A percentile compares a stretch with the other conserved stretches of the same genome.
These are phyloP conservation scores for Epinephelus moara DNA, from an alignment of 2,113 vertebrate species.

Conservation along the genomic window DNA sequence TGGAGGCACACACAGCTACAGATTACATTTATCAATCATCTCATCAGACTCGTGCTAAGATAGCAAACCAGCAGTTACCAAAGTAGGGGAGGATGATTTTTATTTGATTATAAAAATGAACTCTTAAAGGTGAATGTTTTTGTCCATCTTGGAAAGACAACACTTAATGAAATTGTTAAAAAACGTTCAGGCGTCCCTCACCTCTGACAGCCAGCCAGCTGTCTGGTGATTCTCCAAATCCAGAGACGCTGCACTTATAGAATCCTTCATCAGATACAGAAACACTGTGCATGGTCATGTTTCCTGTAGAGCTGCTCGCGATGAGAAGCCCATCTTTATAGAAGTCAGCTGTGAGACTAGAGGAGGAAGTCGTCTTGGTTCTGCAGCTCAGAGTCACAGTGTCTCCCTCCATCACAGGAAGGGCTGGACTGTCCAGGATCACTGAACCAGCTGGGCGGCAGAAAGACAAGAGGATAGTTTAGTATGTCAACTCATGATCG, in stretches of 20 bases:
- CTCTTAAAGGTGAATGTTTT: too few species aligned
- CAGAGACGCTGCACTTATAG: constrained; percentile 48
- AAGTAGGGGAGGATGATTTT: too few species aligned
- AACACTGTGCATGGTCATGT: not conserved
- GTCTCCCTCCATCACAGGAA: constrained; percentile 38
- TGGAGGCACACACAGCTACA: too few species aligned
- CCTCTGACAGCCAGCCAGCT: constrained; percentile 45
- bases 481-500: too few species aligned
- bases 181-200: not conserved
- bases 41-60: too few species aligned
- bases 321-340: not conserved
- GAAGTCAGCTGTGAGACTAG: not conserved
- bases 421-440: constrained; percentile 36
- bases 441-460: not conserved
- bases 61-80: too few species aligned
- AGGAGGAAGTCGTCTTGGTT: accelerated
- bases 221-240: not conserved
- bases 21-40: too few species aligned
- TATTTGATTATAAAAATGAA: too few species aligned
- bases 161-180: too few species aligned
- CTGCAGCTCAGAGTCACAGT: constrained; percentile 27
- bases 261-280: not conserved
- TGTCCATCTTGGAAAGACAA: too few species aligned
- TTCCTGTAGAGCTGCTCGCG: not conserved
- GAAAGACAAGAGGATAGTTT: not conserved